phyloP scores from a whole-genome alignment of 1,140 invertebrate genomes.

The Drosophila micromelanica region DNA sequence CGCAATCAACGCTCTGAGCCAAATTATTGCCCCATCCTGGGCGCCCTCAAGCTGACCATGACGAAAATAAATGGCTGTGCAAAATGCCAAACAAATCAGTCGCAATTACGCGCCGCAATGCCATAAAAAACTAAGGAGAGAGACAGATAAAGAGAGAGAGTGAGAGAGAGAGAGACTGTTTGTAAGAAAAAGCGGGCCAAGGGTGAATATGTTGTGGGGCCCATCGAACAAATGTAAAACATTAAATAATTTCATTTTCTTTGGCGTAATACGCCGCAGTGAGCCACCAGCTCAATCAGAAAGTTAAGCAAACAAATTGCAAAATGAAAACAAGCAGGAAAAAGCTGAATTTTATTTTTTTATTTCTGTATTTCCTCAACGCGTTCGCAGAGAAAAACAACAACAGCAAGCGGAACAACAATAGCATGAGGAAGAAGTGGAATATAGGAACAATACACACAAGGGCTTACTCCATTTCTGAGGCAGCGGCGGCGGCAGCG shows the following conservation, averaged over 20 bases:
- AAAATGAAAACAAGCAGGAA: constrained; percentile 53
- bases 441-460: constrained; percentile 24
- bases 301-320: constrained; percentile 79
- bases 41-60: constrained; percentile 60
- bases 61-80: constrained; percentile 71
- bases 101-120: constrained; percentile 62
- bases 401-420: constrained; percentile 26
- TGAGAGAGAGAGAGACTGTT: too few relatives aligned
- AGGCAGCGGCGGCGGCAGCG: constrained; percentile 20
- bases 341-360: constrained; percentile 53
- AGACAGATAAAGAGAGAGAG: background rate
- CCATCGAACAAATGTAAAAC: constrained; percentile 63
- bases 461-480: constrained; percentile 63
- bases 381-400: constrained; percentile 1
- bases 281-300: constrained; percentile 75
- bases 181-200: constrained; percentile 18
- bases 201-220: constrained; percentile 19
- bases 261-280: constrained; percentile 51
- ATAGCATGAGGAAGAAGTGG: constrained; percentile 22
- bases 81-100: constrained; percentile 75
- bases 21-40: constrained; percentile 29
- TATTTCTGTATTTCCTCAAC: constrained; percentile 17
- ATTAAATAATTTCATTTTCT: constrained; percentile 73
- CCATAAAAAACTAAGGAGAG: background rate
- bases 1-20: constrained; percentile 30